These are phyloP conservation scores for Lepus americanus DNA, from an alignment of 2,113 vertebrate species.

Conservation along the genomic window DNA sequence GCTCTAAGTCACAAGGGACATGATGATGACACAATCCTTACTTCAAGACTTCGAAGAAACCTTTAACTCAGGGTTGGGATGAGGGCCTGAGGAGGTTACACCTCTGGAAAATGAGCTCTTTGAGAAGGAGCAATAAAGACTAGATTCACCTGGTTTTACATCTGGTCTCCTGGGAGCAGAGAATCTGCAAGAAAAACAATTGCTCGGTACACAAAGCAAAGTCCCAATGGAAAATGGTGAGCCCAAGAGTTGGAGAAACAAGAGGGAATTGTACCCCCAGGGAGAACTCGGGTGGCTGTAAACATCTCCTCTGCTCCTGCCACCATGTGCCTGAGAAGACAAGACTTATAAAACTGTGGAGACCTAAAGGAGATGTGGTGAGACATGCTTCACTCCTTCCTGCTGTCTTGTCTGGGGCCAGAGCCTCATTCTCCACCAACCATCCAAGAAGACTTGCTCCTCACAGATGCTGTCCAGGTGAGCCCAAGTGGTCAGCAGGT, in stretches of 20 bases:
- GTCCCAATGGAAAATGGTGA: too few species aligned
- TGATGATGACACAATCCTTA: too few species aligned
- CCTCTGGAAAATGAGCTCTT: background rate
- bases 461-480: background rate
- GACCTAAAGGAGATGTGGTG: background rate
- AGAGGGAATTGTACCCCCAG: too few species aligned
- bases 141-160: background rate
- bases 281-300: background rate
- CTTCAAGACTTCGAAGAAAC: background rate
- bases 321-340: rapidly evolving
- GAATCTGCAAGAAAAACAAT: background rate
- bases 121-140: background rate
- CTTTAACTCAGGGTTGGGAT: background rate
- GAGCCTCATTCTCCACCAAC: background rate
- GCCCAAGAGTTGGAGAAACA: background rate
- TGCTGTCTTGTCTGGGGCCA: background rate
- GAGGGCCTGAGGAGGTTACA: background rate
- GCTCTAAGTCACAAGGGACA: background rate
- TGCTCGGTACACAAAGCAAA: background rate
- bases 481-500: background rate
- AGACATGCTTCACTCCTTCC: rapidly evolving
- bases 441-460: background rate
- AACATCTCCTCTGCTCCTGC: background rate
- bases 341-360: background rate
- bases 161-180: background rate